A percentile compares a stretch with the other conserved stretches of the same genome.
phyloP scores from a whole-genome alignment of 30 jellyfish, hydroid and myxozoan species.

The Pseudorhiza aurosa region DNA sequence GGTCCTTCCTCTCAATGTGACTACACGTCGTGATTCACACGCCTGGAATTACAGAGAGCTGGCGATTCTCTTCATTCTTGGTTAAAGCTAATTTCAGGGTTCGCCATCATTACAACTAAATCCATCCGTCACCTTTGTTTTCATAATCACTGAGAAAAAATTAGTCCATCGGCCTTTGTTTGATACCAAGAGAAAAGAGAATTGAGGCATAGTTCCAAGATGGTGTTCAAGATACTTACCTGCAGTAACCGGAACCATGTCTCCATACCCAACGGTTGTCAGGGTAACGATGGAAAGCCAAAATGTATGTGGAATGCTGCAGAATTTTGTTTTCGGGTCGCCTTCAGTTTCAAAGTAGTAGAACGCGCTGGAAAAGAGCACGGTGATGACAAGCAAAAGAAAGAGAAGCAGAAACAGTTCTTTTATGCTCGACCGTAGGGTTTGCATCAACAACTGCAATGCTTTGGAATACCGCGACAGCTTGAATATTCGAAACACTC shows the following conservation, averaged over 20 bases:
- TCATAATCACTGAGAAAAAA: background rate
- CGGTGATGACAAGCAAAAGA: constrained; percentile 54
- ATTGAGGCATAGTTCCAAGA: background rate
- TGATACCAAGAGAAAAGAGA: background rate
- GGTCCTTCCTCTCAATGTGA: no score
- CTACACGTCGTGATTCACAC: no score
- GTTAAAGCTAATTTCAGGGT: no score
- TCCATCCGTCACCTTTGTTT: no score
- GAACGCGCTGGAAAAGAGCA: constrained; percentile 78
- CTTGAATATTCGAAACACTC: constrained; percentile 86
- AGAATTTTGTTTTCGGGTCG: constrained; percentile 45
- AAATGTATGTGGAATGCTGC: constrained; percentile 90
- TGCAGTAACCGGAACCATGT: constrained; percentile 79
- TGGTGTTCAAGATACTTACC: constrained; percentile 42
- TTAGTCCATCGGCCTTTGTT: background rate
- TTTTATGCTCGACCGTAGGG: constrained; percentile 73
- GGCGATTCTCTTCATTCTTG: no score
- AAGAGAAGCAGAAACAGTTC: constrained; percentile 74
- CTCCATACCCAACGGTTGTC: constrained; percentile 95
- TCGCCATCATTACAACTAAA: no score
- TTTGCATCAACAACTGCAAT: constrained; percentile 67
- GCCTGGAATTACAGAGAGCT: no score
- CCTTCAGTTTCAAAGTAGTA: constrained; percentile 75
- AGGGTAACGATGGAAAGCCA: constrained; percentile 88
- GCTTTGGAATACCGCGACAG: constrained; percentile 88